A percentile compares a stretch with the other conserved stretches of the same genome.
Evolutionary conservation across 2,888 invertebrate species (phyloP).

Genomic region (Mesoligia furuncula): DNA sequence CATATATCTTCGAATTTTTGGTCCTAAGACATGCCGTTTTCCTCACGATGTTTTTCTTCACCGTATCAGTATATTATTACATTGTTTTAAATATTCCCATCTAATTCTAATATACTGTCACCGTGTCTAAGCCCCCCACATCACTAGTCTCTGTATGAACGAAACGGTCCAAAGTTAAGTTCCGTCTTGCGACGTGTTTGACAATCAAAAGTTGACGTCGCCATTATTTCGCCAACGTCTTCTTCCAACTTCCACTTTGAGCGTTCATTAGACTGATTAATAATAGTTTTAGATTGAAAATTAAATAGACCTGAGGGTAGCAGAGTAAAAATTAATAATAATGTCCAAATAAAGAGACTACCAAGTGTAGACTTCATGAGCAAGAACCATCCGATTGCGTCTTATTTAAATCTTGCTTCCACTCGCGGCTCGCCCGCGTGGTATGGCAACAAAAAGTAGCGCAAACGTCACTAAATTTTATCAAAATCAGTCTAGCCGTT

Average conservation of each 20-base stretch:
- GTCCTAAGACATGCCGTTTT: not conserved
- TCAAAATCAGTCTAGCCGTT: too few relatives aligned
- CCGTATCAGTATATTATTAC: not conserved
- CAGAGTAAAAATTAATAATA: not conserved
- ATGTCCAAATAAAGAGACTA: not conserved
- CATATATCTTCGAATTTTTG: not conserved
- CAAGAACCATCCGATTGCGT: not conserved
- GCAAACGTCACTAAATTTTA: too few relatives aligned
- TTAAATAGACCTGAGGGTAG: constrained; percentile 23
- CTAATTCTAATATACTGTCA: not conserved
- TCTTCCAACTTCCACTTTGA: constrained; percentile 68
- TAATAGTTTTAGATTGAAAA: constrained; percentile 52
- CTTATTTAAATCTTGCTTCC: not conserved
- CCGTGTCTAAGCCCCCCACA: constrained; percentile 33
- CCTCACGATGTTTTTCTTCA: not conserved
- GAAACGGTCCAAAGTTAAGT: constrained; percentile 78
- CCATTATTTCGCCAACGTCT: constrained; percentile 81
- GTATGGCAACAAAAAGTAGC: too few relatives aligned
- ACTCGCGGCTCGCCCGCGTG: too few relatives aligned
- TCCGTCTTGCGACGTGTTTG: constrained; percentile 81
- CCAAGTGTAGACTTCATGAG: not conserved
- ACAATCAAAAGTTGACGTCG: constrained; percentile 83
- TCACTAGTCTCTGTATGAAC: constrained; percentile 71
- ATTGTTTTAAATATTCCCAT: not conserved
- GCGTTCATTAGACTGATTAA: constrained; percentile 57